Evolutionary conservation across 2,797 vertebrate species (phyloP), one percentile per base, ranked within the genome.

Genomic region (Melanotaenia parkinsoni): DNA sequence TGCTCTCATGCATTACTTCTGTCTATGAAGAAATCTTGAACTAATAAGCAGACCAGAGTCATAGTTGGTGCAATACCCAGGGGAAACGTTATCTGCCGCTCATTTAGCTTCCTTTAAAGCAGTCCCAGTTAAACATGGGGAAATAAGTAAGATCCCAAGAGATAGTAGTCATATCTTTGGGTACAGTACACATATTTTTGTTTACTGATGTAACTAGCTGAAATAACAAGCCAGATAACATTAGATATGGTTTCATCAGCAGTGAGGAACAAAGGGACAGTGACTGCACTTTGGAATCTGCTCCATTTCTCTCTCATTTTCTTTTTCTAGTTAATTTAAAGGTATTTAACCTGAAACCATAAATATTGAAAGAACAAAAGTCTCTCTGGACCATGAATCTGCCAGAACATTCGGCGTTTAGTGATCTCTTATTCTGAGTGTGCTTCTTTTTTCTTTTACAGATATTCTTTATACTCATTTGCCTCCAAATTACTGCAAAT

Each of bases 21-120:
- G 37, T 69, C 43, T 51, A 16, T 5, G n/a, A 33, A 38, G 32
- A 32, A 58, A 58, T 58, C 54, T 37, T 72, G 40, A 64, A 58
- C 70, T 65, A 63, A 47, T 53, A 63, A 61, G 13, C 28, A 57
- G 22, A 24, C 24, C 35, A 38, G 58, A 30, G n/a, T 47, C 63
- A 58, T 40, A n/a, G 11, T n/a, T 32, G 37, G 16, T 57, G 61
- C 45, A 35, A 43, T 10, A 28, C 72, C 70, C 22, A 62, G 57
- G 67, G 51, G 12, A 51, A 20, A 72, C 30, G 1, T 24, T 35
- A 67, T 63, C 12, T 58, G 33, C 22, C n/a, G n/a, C 53, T 64
- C 24, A 24, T 59, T 37, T n/a, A 72, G 10, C 26, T 28, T 22
- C 10, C 43, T 58, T 30, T 56, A 38, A 54, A 37, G 35, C 3